Conservation (phyloP, 2,113 vertebrate genomes). For the Lepus americanus region DNA sequence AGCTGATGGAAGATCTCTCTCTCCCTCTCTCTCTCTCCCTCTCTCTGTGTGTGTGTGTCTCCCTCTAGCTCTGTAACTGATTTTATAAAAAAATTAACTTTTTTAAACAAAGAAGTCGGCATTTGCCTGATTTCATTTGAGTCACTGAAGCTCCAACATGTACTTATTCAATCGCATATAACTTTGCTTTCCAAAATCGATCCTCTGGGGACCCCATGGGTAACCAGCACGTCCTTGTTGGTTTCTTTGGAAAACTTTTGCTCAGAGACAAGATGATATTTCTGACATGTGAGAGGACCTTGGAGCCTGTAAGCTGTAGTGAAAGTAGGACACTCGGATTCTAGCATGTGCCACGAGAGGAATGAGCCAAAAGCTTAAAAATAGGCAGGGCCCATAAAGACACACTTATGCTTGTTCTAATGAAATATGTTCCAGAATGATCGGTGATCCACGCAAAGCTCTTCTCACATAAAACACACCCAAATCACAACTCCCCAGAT, state of each 20-base stretch:
- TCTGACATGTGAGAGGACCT: background rate
- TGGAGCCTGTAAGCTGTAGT: background rate
- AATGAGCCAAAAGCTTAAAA: background rate
- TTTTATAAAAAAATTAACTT: no score
- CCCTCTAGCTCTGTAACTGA: no score
- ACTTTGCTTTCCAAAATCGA: background rate
- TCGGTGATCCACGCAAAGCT: conserved; percentile 62
- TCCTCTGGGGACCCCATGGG: background rate
- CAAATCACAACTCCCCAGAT: conserved; percentile 61
- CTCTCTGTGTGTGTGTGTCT: no score
- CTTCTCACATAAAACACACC: conserved; percentile 71
- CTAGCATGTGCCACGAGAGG: background rate
- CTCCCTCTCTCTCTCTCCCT: no score
- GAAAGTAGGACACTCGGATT: background rate
- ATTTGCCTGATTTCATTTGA: background rate
- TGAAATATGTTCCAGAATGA: background rate
- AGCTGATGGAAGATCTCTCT: no score
- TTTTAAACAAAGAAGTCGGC: background rate
- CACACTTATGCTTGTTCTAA: background rate
- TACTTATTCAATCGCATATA: background rate
- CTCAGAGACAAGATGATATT: background rate
- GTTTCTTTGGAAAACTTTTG: background rate
- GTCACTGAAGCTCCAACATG: background rate
- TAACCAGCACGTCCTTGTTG: background rate
- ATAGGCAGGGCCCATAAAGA: background rate